Percentiles rank a stretch among this genome's conserved stretches.
These are phyloP conservation scores for Sphaerodactylus townsendi DNA, from an alignment of 2,113 vertebrate species.

Conservation along the genomic window DNA sequence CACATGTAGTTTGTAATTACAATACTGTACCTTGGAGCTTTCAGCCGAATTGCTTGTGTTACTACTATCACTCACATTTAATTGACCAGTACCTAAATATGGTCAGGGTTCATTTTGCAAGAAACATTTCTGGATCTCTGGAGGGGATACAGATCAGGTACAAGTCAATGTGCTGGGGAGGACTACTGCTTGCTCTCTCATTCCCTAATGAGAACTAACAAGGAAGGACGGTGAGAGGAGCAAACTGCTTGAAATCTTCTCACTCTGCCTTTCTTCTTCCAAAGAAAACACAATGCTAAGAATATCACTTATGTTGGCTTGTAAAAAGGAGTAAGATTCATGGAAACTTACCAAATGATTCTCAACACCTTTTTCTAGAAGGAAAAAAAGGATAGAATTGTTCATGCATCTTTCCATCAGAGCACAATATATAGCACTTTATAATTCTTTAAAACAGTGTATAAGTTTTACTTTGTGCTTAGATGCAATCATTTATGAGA, in stretches of 20 bases:
- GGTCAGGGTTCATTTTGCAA: too few species aligned
- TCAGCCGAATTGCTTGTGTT: too few species aligned
- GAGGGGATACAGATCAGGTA: too few species aligned
- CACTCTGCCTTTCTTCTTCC: background rate
- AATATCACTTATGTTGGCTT: background rate
- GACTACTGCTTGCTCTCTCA: too few species aligned
- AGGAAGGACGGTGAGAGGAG: background rate
- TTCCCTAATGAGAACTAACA: background rate
- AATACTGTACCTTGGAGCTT: too few species aligned
- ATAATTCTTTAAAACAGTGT: background rate
- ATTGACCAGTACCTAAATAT: too few species aligned
- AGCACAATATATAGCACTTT: background rate
- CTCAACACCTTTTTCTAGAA: background rate
- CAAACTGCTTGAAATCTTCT: background rate
- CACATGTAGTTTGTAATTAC: too few species aligned
- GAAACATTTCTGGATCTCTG: too few species aligned
- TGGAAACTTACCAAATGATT: background rate
- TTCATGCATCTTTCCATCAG: background rate
- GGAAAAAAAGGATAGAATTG: background rate
- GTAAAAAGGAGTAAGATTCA: background rate
- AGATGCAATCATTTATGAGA: background rate
- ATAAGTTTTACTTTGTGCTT: background rate
- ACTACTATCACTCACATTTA: too few species aligned
- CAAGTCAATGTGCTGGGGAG: too few species aligned
- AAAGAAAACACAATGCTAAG: background rate